Conservation (phyloP, 2,888 invertebrate species). For the Leptinotarsa rubiginosa region DNA sequence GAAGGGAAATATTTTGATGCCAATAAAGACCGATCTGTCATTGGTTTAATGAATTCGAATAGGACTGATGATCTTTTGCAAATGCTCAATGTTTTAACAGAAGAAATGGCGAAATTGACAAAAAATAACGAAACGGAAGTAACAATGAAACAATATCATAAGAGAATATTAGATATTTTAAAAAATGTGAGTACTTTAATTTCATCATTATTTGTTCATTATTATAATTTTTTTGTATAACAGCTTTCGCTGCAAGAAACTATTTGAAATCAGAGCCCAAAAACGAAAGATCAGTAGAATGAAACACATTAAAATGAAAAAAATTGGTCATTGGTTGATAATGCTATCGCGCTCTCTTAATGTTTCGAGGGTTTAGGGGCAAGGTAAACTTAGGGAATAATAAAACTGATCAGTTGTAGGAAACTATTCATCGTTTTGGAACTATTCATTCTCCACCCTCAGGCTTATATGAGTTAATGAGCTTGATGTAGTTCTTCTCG, state of each 20-base stretch:
- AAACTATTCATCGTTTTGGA: too few species aligned
- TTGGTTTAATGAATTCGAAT: slow-evolving; percentile 13
- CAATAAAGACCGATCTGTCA: slow-evolving; percentile 26
- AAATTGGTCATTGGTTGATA: too few species aligned
- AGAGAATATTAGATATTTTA: slow-evolving; percentile 24
- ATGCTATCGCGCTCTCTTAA: too few species aligned
- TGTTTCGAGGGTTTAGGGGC: too few species aligned
- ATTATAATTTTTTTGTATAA: not conserved
- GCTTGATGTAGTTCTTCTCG: too few species aligned
- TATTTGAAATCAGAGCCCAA: not conserved
- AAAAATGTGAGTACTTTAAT: slow-evolving; percentile 18
- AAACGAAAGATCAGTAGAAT: too few species aligned
- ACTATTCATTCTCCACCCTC: too few species aligned
- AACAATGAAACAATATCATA: slow-evolving; percentile 11
- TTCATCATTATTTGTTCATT: not conserved
- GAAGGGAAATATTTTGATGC: slow-evolving; percentile 30
- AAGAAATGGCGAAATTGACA: slow-evolving; percentile 25
- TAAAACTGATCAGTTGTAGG: too few species aligned
- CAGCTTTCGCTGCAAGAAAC: not conserved
- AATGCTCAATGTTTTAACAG: slow-evolving; percentile 26
- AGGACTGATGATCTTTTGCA: slow-evolving; percentile 34
- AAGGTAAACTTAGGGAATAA: too few species aligned
- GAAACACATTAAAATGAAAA: too few species aligned
- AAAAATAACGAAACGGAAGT: slow-evolving; percentile 1
- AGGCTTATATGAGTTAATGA: too few species aligned